Evolutionary conservation across 1,140 invertebrate genomes (phyloP), one percentile per base, ranked within the genome.

Genomic region (Cylas formicarius): DNA sequence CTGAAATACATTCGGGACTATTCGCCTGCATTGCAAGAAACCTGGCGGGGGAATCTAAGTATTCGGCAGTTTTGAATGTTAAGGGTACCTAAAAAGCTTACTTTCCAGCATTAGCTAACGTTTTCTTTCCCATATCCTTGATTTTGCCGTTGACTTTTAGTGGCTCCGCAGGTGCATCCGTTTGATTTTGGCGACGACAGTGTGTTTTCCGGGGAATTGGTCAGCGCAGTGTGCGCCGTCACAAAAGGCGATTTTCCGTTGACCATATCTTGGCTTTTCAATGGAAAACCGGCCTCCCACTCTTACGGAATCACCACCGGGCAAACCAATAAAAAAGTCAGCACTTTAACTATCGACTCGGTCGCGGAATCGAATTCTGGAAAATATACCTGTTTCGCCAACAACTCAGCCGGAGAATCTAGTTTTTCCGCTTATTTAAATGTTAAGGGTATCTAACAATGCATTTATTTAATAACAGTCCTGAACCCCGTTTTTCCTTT

Each of bases 311-410:
- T 60, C 38, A 40, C 55, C 38, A 47, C 60, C 31, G 51, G 21
- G 26, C 50, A 48, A 27, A 50, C 51, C 7, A 52, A 52, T 23
- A 61, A 57, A 46, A 55, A 51, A 40, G 26, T 51, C 10, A 59
- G 55, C 42, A 48, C 42, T 58, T 62, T 82, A 35, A 72, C 70
- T 17, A 80, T 82, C 36, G 72, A 77, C 48, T 67, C 66, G 1
- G 71, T 78, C 40, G 70, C 69, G 21, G 76, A 76, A 50, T 68
- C 71, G 51, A 81, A 86, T 61, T 74, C 74, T 55, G 84, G 84
- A 47, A 80, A 81, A 64, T 86, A 84, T 57, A 77, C 77, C n/a
- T 86, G 83, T 58, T 67, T 76, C 14, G 82, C 79, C 22, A 75
- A 66, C 50, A 85, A 86, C 58, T 58, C 59, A 38, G 76, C 76